Evolutionary conservation across 2,797 vertebrate genomes (phyloP), one percentile per base, ranked within the genome.

Genomic region (Pipistrellus pygmaeus): DNA sequence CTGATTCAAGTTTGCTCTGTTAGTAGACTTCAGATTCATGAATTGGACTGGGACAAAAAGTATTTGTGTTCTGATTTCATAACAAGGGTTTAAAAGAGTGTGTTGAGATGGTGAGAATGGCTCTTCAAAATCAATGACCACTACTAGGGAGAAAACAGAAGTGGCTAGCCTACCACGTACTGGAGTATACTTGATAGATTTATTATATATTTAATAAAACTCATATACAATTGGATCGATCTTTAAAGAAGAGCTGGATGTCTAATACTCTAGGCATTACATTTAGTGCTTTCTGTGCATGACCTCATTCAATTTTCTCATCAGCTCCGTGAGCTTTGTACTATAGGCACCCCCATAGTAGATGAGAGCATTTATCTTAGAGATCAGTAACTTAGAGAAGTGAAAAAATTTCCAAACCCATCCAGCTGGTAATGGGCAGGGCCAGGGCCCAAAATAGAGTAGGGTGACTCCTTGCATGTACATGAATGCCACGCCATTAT

Each of bases 11-110:
- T 85, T 90, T 75, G 10, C 46, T 90, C 27, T 20, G 32, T 75
- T 88, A 68, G 14, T 76, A 71, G 73, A 90, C 51, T 38, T 85
- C 76, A 80, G 57, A 66, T 77, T 88, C 35, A 35, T 20, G 48
- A 68, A 51, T 35, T 86, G n/a, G 86, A 75, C 82, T 83, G 88
- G 51, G 86, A 51, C 80, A 41, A 71, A 72, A 93, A 78, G 30
- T 41, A 46, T 68, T 84, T 81, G n/a, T 21, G 25, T 90, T 88
- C 55, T 10, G 32, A 7, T 78, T 88, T 96, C 48, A 46, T 83
- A 88, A 35, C 17, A 17, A 18, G 87, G 35, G 20, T 55, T 84
- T n/a, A 20, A 75, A 88, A 73, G 85, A 17, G 20, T 92, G 11
- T 92, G n/a, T 44, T 41, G 55, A 83, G 35, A 25, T 69, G 32